Conservation (phyloP, 2,797 vertebrate genomes). For the Characodon lateralis region DNA sequence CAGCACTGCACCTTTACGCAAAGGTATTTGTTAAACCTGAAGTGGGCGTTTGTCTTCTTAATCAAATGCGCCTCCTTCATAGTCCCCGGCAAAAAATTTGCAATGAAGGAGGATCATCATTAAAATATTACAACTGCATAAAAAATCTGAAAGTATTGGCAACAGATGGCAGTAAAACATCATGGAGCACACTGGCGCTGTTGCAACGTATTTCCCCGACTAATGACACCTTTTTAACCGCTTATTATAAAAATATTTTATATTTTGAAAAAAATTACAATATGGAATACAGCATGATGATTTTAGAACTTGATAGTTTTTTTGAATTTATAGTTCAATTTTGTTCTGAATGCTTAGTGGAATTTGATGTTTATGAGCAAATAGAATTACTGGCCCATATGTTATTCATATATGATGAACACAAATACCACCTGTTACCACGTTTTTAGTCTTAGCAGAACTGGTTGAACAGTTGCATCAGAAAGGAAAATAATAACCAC, state of each 20-base stretch:
- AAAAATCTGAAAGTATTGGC: slow-evolving; percentile 76
- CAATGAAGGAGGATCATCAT: slow-evolving; percentile 64
- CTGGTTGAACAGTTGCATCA: slow-evolving; percentile 16
- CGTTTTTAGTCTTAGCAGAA: slow-evolving; percentile 23
- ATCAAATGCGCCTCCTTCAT: slow-evolving; percentile 44
- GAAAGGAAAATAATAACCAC: slow-evolving; percentile 9
- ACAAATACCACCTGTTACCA: slow-evolving; percentile 41
- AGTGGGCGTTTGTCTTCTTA: slow-evolving; percentile 50
- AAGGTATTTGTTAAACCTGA: slow-evolving; percentile 66
- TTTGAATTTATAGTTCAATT: no score
- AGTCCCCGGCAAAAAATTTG: slow-evolving; percentile 58
- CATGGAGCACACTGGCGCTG: slow-evolving; percentile 62
- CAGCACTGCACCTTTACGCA: slow-evolving; percentile 57
- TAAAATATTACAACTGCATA: slow-evolving; percentile 73
- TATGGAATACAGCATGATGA: slow-evolving; percentile 30
- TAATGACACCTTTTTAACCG: slow-evolving; percentile 29
- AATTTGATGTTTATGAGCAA: slow-evolving; percentile 39
- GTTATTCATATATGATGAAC: slow-evolving; percentile 31
- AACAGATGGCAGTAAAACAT: slow-evolving; percentile 95
- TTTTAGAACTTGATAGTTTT: slow-evolving; percentile 53
- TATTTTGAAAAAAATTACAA: slow-evolving; percentile 44
- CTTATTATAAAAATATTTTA: slow-evolving; percentile 55
- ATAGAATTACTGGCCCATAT: slow-evolving; percentile 50
- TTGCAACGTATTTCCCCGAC: slow-evolving; percentile 53
- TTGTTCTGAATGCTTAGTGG: slow-evolving; percentile 16